These are phyloP conservation scores for Mixornis gularis DNA, from an alignment of 2,113 vertebrate genomes.

Conservation along the genomic window DNA sequence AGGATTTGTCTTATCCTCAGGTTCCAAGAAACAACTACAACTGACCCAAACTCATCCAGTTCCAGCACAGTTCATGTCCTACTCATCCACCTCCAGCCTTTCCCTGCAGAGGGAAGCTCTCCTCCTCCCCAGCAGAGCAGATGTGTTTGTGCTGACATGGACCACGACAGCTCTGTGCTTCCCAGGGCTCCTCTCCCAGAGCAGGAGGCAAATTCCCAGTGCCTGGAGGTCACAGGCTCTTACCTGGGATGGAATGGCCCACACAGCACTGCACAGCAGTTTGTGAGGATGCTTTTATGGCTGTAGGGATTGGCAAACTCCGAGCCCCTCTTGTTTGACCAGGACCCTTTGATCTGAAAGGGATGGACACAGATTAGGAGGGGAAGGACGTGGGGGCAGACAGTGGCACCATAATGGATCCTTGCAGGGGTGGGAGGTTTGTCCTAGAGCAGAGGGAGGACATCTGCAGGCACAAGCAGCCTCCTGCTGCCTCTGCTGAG, in stretches of 20 bases:
- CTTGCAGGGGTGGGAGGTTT: background rate
- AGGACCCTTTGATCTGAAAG: constrained; percentile 91
- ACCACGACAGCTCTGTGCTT: accelerated
- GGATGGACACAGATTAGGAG: background rate
- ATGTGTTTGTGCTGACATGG: background rate
- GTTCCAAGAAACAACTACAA: background rate
- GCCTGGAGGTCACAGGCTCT: background rate
- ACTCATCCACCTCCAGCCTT: accelerated
- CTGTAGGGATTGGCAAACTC: constrained; percentile 92
- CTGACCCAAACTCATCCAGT: background rate
- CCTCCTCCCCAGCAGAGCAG: accelerated
- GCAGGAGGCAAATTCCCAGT: background rate
- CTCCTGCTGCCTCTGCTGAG: background rate
- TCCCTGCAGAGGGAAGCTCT: background rate
- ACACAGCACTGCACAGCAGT: constrained; percentile 92
- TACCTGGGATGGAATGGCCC: constrained; percentile 93
- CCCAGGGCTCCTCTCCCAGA: background rate
- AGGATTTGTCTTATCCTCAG: background rate
- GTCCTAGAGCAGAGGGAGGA: background rate
- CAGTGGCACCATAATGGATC: accelerated
- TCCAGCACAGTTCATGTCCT: background rate
- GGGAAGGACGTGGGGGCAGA: accelerated
- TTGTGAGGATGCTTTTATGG: constrained; percentile 89
- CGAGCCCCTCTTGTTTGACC: constrained; percentile 87
- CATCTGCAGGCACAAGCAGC: background rate